Evolutionary conservation across 2,113 vertebrate species (phyloP).

Genomic region (Melanocharis versteri): DNA sequence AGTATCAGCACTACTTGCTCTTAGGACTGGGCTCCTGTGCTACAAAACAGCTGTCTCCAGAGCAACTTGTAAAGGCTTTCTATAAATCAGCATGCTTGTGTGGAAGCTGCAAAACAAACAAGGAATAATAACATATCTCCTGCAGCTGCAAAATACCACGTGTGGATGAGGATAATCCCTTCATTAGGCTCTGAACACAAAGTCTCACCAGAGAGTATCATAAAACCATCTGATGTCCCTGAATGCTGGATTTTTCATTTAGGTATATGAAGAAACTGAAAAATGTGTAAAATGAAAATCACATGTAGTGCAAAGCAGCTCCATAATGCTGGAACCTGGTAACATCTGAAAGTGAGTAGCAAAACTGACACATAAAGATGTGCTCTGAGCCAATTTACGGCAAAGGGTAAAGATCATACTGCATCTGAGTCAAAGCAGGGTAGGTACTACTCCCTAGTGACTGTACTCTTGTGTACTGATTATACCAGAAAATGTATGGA

Average conservation of each 20-base stretch:
- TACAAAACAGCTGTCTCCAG: not conserved
- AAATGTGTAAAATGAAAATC: slow-evolving; percentile 59
- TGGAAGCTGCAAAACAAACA: not conserved
- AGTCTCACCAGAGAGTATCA: not conserved
- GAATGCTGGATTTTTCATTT: not conserved
- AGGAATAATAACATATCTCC: not conserved
- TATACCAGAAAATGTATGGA: slow-evolving; percentile 20
- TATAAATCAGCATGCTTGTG: not conserved
- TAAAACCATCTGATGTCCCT: not conserved
- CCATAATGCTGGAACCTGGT: not conserved
- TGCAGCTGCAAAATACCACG: not conserved
- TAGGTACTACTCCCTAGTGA: slow-evolving; percentile 23
- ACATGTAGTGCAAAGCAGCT: slow-evolving; percentile 5
- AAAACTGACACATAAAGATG: slow-evolving; percentile 57
- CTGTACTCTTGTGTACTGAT: not conserved
- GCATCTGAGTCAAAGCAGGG: slow-evolving; percentile 1
- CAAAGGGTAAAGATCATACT: slow-evolving; percentile 44
- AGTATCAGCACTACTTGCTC: not conserved
- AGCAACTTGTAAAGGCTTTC: not conserved
- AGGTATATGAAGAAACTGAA: not conserved
- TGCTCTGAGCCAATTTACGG: slow-evolving; percentile 44
- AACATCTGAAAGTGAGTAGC: slow-evolving; percentile 52
- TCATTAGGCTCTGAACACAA: slow-evolving; percentile 8
- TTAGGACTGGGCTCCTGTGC: not conserved
- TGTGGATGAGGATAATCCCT: slow-evolving; percentile 2